These are phyloP conservation scores for Peromyscus maniculatus DNA, from an alignment of 2,113 vertebrate genomes.

Conservation along the genomic window DNA sequence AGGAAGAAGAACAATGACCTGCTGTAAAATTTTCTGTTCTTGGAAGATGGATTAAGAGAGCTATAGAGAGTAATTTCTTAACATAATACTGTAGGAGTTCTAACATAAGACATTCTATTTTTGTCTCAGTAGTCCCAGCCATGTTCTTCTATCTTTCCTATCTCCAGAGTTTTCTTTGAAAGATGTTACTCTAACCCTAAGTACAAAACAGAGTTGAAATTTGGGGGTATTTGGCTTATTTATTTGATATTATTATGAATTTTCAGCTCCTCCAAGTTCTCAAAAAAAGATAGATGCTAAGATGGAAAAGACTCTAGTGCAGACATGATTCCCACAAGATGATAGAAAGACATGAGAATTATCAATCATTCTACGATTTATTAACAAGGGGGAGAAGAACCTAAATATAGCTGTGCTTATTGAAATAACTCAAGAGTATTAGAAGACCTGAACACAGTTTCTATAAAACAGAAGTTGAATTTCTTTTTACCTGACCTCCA, in stretches of 20 bases:
- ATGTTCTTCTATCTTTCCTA: background rate
- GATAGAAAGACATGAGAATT: background rate
- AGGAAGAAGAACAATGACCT: conserved; percentile 6
- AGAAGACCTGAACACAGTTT: conserved; percentile 8
- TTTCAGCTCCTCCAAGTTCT: background rate
- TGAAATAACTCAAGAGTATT: background rate
- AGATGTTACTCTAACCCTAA: background rate
- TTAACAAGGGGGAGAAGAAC: background rate
- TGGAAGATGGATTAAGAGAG: background rate
- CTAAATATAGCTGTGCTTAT: background rate
- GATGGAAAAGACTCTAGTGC: background rate
- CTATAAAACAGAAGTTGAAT: conserved; percentile 13
- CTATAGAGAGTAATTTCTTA: background rate
- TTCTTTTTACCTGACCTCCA: conserved; percentile 49
- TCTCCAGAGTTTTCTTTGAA: background rate
- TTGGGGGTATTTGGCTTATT: background rate
- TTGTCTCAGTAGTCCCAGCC: background rate
- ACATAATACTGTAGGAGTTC: background rate
- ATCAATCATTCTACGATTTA: background rate
- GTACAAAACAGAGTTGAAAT: background rate
- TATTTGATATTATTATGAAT: background rate
- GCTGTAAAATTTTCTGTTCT: background rate
- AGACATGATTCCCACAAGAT: background rate
- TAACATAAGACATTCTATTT: conserved; percentile 29
- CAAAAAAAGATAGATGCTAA: background rate